phyloP scores from a whole-genome alignment of 1,140 invertebrate species.

The Drosophila sproati region DNA sequence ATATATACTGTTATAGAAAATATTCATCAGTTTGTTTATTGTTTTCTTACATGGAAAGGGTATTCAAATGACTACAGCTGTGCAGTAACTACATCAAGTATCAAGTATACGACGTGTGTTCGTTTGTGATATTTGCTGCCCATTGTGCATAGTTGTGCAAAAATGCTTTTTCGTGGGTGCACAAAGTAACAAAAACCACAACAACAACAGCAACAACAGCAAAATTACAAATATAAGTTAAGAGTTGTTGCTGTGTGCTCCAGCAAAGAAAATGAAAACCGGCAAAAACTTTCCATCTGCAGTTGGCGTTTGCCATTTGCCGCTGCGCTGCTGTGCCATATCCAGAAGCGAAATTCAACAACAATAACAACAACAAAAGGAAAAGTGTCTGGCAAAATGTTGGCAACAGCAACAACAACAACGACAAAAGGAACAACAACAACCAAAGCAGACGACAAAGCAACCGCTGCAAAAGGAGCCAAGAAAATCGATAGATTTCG shows the following conservation, averaged over 20 bases:
- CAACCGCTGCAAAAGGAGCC: conserved; percentile 49
- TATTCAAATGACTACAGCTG: conserved; percentile 14
- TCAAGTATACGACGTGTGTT: conserved; percentile 38
- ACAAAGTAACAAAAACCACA: conserved; percentile 8
- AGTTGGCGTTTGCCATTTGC: conserved; percentile 15
- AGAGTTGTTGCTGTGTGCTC: background rate
- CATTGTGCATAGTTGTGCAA: conserved; percentile 17
- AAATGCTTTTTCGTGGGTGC: conserved; percentile 24
- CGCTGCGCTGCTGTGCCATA: conserved; percentile 30
- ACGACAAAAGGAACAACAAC: conserved; percentile 17
- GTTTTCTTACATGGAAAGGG: background rate
- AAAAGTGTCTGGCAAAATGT: conserved; percentile 34
- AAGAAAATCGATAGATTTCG: conserved; percentile 76
- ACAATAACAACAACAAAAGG: conserved; percentile 22
- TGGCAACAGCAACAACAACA: conserved; percentile 24
- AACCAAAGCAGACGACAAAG: conserved; percentile 36
- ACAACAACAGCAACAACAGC: conserved; percentile 10
- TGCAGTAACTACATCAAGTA: background rate
- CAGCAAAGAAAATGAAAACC: conserved; percentile 30
- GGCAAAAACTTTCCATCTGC: conserved; percentile 40
- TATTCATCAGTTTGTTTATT: background rate
- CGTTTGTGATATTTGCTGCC: conserved; percentile 3
- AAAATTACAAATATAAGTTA: conserved; percentile 2
- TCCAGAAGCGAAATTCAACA: conserved; percentile 40
- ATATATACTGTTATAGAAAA: no score